These are phyloP conservation scores for Ceratosolen fusciceps DNA, from an alignment of 1,140 invertebrate genomes.

Conservation along the genomic window DNA sequence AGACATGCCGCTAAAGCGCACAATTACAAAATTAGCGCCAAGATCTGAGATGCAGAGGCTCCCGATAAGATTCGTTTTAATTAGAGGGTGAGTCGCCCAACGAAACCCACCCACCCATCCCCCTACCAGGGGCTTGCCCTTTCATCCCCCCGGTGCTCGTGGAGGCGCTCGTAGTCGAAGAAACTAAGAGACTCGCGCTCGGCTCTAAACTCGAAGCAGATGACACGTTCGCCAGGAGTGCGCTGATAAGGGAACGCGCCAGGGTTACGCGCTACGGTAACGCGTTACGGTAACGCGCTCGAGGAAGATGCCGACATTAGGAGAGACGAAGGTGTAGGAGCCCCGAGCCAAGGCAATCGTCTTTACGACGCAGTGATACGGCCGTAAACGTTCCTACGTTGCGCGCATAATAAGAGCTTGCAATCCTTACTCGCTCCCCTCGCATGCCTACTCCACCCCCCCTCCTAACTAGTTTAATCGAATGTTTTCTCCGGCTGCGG, in stretches of 20 bases:
- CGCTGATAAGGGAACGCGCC: conserved; percentile 48
- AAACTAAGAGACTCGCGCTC: not conserved
- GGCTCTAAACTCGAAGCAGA: conserved; percentile 40
- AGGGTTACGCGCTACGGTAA: conserved; percentile 48
- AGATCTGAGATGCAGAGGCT: conserved; percentile 38
- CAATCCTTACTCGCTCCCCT: too few relatives aligned
- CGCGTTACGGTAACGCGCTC: conserved; percentile 28
- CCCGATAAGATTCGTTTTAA: conserved; percentile 46
- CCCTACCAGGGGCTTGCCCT: not conserved
- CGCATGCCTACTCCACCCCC: too few relatives aligned
- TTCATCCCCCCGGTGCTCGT: not conserved
- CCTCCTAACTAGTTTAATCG: conserved; percentile 47
- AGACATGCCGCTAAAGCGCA: not conserved
- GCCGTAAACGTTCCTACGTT: conserved; percentile 42
- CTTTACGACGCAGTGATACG: conserved; percentile 49
- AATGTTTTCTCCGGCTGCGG: conserved; percentile 29
- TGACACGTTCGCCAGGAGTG: conserved; percentile 50
- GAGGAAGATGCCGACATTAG: conserved; percentile 47
- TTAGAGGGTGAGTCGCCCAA: conserved; percentile 35
- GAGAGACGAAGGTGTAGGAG: not conserved
- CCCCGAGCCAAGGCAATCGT: conserved; percentile 39
- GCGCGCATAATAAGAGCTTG: conserved; percentile 41
- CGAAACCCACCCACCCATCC: too few relatives aligned
- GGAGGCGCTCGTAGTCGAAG: not conserved
- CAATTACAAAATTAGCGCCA: conserved; percentile 40